A percentile compares a stretch with the other conserved stretches of the same genome.
These are phyloP conservation scores for Myotis davidii DNA, from an alignment of 2,113 vertebrate species.

Conservation along the genomic window DNA sequence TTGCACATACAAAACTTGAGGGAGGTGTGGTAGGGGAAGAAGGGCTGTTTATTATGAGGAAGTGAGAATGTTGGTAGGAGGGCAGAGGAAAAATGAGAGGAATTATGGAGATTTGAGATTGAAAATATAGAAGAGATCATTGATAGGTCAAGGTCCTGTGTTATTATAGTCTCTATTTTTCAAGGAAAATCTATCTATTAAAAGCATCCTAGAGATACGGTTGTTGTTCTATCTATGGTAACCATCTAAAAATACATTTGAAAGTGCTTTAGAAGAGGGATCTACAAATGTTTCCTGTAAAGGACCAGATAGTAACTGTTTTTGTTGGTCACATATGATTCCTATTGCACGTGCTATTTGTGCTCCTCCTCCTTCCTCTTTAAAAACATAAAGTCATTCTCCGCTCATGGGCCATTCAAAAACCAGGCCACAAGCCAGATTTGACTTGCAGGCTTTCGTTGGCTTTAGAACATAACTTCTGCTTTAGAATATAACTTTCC, in stretches of 20 bases:
- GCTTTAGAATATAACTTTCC: conserved; percentile 14
- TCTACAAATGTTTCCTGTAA: not conserved
- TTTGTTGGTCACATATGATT: too few relatives aligned
- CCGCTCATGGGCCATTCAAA: not conserved
- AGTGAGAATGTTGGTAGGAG: not conserved
- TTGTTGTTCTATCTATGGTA: not conserved
- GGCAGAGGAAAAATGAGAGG: not conserved
- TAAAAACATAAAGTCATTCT: conserved; percentile 23
- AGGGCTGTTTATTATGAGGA: not conserved
- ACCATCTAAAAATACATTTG: not conserved
- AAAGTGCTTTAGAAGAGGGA: not conserved
- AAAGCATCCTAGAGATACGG: not conserved
- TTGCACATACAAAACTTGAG: not conserved
- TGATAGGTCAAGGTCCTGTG: not conserved
- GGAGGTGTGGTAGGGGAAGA: not conserved
- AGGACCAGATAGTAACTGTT: not conserved
- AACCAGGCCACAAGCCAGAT: not conserved
- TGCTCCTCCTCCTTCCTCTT: not conserved
- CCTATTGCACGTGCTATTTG: not conserved
- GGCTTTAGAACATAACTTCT: not conserved
- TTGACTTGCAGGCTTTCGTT: not conserved
- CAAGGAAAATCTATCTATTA: not conserved
- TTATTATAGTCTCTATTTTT: not conserved
- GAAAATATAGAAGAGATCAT: not conserved
- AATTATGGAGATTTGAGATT: not conserved